A percentile compares a stretch with the other conserved stretches of the same genome.
Evolutionary conservation across 2,888 invertebrate species (phyloP).

Genomic region (Lasioglossum oenotherae): DNA sequence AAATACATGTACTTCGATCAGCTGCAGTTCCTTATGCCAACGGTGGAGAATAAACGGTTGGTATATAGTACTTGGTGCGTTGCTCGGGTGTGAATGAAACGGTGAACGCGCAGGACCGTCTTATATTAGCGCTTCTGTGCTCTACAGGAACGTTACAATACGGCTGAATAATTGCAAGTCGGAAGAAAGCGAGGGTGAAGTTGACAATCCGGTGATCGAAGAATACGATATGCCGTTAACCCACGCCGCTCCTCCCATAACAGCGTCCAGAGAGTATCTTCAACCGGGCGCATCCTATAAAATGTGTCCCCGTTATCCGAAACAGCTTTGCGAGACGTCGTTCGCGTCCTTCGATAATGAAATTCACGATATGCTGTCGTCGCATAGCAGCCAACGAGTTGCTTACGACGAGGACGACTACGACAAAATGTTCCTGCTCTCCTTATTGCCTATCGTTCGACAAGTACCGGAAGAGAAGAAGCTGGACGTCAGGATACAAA

Average conservation of each 20-base stretch:
- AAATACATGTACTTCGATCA: constrained; percentile 79
- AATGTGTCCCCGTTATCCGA: constrained; percentile 72
- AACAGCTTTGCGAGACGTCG: constrained; percentile 77
- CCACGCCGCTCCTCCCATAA: constrained; percentile 66
- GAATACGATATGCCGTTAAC: constrained; percentile 75
- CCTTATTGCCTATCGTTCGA: constrained; percentile 79
- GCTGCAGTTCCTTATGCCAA: constrained; percentile 79
- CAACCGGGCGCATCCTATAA: constrained; percentile 66
- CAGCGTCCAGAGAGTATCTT: constrained; percentile 61
- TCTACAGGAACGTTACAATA: constrained; percentile 49
- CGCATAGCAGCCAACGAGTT: constrained; percentile 74
- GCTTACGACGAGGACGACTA: constrained; percentile 79
- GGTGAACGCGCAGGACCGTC: not conserved
- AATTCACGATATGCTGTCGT: constrained; percentile 76
- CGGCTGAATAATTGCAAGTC: constrained; percentile 67
- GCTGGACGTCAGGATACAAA: constrained; percentile 81
- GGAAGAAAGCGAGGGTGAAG: constrained; percentile 75
- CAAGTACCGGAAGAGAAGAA: constrained; percentile 80
- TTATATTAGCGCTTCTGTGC: constrained; percentile 6
- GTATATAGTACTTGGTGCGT: constrained; percentile 36
- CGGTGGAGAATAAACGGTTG: constrained; percentile 76
- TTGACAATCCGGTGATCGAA: constrained; percentile 75
- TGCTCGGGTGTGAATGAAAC: not conserved
- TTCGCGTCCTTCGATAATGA: constrained; percentile 78
- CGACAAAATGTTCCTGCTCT: constrained; percentile 82